Percentiles rank a stretch among this genome's conserved stretches.
Evolutionary conservation across 2,888 invertebrate genomes (phyloP).

Genomic region (Rhorus exstirpatorius): DNA sequence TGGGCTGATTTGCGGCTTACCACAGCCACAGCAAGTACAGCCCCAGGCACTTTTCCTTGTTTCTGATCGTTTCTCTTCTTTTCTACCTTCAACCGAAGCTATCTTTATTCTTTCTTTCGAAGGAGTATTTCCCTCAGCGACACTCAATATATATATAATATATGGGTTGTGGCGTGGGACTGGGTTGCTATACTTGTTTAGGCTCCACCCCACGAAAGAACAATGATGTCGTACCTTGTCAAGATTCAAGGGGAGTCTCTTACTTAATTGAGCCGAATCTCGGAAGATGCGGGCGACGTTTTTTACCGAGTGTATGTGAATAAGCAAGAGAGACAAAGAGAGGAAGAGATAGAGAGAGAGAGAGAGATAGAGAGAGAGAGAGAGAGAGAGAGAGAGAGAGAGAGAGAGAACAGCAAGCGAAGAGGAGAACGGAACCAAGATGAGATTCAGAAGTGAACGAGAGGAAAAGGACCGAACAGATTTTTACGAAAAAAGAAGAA

Average conservation of each 20-base stretch:
- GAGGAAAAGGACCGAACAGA: conserved; percentile 35
- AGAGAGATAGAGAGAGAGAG: conserved; percentile 28
- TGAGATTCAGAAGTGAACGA: conserved; percentile 34
- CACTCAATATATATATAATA: conserved; percentile 82
- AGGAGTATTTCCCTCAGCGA: conserved; percentile 63
- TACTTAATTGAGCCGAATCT: conserved; percentile 84
- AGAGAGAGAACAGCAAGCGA: conserved; percentile 21
- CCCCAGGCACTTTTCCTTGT: conserved; percentile 53
- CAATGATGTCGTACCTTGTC: conserved; percentile 84
- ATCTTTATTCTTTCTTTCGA: conserved; percentile 78
- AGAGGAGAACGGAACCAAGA: conserved; percentile 19
- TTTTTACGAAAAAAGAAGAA: conserved; percentile 49
- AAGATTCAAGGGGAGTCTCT: conserved; percentile 72
- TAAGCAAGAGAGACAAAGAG: conserved; percentile 42
- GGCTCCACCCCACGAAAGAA: conserved; percentile 80
- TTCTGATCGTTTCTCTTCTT: conserved; percentile 44
- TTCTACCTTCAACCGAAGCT: conserved; percentile 63
- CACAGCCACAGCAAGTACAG: conserved; percentile 45
- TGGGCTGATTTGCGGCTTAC: conserved; percentile 39
- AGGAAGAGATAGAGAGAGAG: neutral
- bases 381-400: conserved; percentile 31
- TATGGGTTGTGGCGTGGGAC: conserved; percentile 76
- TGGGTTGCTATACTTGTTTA: conserved; percentile 77
- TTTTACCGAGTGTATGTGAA: conserved; percentile 63
- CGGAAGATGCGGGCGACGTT: conserved; percentile 73